Evolutionary conservation across 2,888 invertebrate species (phyloP).

Genomic region (Galerucella nymphaeae): DNA sequence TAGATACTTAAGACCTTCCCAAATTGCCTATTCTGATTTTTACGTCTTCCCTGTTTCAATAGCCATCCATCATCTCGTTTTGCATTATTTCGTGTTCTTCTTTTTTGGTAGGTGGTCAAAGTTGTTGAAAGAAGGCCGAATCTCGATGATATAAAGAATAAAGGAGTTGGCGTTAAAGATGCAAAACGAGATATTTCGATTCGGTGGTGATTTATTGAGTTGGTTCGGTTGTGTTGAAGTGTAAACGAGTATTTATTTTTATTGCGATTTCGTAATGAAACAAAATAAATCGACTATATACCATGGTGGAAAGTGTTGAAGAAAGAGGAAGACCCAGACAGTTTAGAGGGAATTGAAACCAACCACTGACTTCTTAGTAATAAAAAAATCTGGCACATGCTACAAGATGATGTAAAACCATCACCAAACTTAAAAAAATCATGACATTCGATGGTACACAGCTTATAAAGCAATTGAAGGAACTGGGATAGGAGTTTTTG

Average conservation of each 20-base stretch:
- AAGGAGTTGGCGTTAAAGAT: background rate
- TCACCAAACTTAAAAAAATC: no score
- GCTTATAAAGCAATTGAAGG: no score
- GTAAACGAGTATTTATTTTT: background rate
- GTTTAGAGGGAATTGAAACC: no score
- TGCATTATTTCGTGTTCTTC: slow-evolving; percentile 29
- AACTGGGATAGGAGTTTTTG: no score
- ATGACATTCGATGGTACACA: no score
- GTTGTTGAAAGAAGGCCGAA: slow-evolving; percentile 7
- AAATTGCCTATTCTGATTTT: slow-evolving; percentile 62
- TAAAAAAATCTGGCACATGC: no score
- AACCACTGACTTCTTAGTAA: no score
- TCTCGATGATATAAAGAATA: slow-evolving; percentile 9
- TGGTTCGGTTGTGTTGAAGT: background rate
- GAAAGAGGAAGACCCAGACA: no score
- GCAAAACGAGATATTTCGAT: background rate
- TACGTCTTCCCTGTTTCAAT: slow-evolving; percentile 53
- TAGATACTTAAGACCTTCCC: slow-evolving; percentile 63
- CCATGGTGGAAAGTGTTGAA: no score
- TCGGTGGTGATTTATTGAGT: slow-evolving; percentile 17
- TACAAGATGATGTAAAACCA: no score
- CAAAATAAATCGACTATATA: no score
- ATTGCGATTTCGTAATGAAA: background rate
- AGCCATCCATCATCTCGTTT: slow-evolving; percentile 49
- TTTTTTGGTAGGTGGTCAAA: slow-evolving; percentile 14